Evolutionary conservation across 2,888 invertebrate species (phyloP).

Genomic region (Augiades crinisus): DNA sequence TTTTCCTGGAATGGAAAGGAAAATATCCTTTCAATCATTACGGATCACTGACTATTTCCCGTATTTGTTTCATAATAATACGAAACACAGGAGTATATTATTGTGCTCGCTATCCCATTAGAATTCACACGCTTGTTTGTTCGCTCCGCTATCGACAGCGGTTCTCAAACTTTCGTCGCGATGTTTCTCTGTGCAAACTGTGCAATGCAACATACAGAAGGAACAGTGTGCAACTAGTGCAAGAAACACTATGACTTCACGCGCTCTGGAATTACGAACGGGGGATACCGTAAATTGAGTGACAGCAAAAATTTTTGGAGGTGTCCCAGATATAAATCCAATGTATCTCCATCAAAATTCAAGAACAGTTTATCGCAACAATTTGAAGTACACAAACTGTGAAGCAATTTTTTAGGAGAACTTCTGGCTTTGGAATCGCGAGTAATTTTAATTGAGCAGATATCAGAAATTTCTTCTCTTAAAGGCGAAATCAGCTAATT

Average conservation of each 20-base stretch:
- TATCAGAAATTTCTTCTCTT: constrained; percentile 15
- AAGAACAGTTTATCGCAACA: neutral
- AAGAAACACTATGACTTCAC: neutral
- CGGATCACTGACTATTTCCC: too few relatives aligned
- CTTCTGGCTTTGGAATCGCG: constrained; percentile 13
- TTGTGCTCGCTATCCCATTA: too few relatives aligned
- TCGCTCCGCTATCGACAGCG: too few relatives aligned
- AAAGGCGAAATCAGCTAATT: constrained; percentile 16
- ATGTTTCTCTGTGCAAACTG: constrained; percentile 34
- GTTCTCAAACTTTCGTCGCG: too few relatives aligned
- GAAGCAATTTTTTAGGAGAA: constrained; percentile 10
- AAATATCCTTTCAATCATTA: too few relatives aligned
- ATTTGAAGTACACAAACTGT: constrained; percentile 11
- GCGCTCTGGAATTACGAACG: neutral
- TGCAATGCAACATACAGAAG: constrained; percentile 24
- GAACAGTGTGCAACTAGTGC: constrained; percentile 13
- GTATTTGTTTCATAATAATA: too few relatives aligned
- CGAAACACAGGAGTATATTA: too few relatives aligned
- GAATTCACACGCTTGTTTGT: too few relatives aligned
- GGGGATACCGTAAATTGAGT: constrained; percentile 12
- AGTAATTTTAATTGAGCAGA: constrained; percentile 14
- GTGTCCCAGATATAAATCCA: constrained; percentile 15
- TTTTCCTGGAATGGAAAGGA: too few relatives aligned
- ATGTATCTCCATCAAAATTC: constrained; percentile 16
- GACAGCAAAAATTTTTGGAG: neutral